Conservation (phyloP, 2,113 vertebrate species). For the Phalacrocorax aristotelis region DNA sequence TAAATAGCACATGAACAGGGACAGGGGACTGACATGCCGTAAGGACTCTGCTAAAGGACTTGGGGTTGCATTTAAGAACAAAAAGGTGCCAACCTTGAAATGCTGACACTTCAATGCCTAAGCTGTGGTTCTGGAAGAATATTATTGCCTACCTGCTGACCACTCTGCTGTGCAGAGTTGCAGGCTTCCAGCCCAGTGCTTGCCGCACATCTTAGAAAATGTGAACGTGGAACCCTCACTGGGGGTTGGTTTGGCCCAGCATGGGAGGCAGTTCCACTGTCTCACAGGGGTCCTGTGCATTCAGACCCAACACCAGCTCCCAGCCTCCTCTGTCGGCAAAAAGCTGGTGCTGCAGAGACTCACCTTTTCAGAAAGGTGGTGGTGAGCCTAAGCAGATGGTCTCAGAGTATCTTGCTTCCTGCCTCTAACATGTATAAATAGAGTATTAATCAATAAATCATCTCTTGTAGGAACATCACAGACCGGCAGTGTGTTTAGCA, state of each 20-base stretch:
- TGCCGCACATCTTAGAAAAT: neutral
- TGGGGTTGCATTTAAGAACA: neutral
- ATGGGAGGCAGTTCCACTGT: neutral
- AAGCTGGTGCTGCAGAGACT: neutral
- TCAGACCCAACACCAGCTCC: neutral
- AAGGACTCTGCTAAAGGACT: neutral
- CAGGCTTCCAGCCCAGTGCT: neutral
- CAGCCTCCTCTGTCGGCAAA: fast-evolving
- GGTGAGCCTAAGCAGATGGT: neutral
- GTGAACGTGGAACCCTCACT: neutral
- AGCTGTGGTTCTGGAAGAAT: neutral
- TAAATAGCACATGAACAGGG: neutral
- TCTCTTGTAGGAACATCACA: constrained; percentile 17
- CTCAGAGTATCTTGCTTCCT: neutral
- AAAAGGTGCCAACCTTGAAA: neutral
- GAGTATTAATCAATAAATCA: neutral
- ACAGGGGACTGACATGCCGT: neutral
- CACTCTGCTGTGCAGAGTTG: neutral
- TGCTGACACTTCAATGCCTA: neutral
- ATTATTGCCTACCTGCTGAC: neutral
- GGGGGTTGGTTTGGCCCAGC: neutral
- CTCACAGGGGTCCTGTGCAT: neutral
- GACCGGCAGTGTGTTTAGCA: constrained; percentile 79
- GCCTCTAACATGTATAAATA: neutral
- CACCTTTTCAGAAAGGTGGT: neutral